These are phyloP conservation scores for Agrilus biguttatus DNA, from an alignment of 2,888 invertebrate genomes.

Conservation along the genomic window DNA sequence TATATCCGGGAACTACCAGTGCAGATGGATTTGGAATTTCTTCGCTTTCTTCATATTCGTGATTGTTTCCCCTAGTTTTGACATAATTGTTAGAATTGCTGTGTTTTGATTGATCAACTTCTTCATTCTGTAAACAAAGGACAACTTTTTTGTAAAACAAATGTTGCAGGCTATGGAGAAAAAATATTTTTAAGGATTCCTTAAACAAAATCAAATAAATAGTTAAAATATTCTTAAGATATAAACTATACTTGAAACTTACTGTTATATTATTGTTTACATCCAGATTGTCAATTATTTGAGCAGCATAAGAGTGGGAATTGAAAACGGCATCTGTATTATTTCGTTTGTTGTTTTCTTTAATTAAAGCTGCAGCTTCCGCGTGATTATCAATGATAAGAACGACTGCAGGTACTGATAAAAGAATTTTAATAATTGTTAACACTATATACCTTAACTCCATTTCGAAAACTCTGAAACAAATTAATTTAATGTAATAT, in stretches of 20 bases:
- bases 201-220: no score
- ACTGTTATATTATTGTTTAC: constrained; percentile 3
- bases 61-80: neutral
- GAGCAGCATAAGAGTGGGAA: no score
- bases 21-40: constrained; percentile 29
- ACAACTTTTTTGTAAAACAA: no score
- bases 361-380: constrained; percentile 20
- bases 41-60: constrained; percentile 13
- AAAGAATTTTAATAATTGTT: constrained; percentile 27
- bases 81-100: neutral
- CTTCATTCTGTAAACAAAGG: neutral
- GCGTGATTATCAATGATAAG: constrained; percentile 12
- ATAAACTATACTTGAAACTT: constrained; percentile 5
- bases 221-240: no score
- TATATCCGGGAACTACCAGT: constrained; percentile 29
- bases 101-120: neutral
- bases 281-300: neutral
- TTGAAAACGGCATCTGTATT: no score
- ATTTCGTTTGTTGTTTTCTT: constrained; percentile 15
- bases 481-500: no score
- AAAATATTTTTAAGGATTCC: no score
- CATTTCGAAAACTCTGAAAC: constrained; percentile 16
- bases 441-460: constrained; percentile 25
- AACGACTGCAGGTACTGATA: constrained; percentile 23
- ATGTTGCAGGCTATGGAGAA: no score